Conservation (phyloP, 1,140 invertebrate genomes). For the Drosophila bifasciata region DNA sequence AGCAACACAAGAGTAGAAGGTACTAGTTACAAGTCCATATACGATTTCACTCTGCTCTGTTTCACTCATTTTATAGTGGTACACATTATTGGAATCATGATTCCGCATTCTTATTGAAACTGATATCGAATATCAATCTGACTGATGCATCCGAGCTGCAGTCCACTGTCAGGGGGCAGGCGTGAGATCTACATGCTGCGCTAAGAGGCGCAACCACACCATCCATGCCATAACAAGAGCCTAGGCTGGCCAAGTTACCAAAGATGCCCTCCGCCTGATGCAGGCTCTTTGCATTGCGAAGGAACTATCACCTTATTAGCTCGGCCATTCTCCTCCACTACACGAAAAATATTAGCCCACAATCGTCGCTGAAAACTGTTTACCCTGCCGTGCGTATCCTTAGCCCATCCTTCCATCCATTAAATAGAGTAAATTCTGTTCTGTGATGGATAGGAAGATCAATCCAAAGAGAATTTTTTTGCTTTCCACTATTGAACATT, state of each 20-base stretch:
- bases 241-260: constrained; percentile 10
- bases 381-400: constrained; percentile 35
- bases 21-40: too few relatives aligned
- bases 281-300: constrained; percentile 46
- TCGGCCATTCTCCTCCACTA: constrained; percentile 16
- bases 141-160: constrained; percentile 19
- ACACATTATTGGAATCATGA: too few relatives aligned
- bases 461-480: neutral
- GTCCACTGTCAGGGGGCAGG: neutral
- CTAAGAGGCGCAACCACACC: constrained; percentile 24
- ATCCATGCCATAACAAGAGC: constrained; percentile 27
- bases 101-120: too few relatives aligned
- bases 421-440: too few relatives aligned
- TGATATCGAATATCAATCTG: constrained; percentile 8
- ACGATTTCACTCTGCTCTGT: too few relatives aligned
- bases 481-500: neutral
- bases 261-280: constrained; percentile 40
- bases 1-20: too few relatives aligned
- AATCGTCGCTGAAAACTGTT: neutral
- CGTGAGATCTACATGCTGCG: constrained; percentile 19
- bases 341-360: neutral
- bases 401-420: neutral
- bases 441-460: neutral
- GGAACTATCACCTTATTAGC: constrained; percentile 44
- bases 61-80: too few relatives aligned